Conservation (phyloP, 2,113 vertebrate species). For the Chiloscyllium plagiosum region DNA sequence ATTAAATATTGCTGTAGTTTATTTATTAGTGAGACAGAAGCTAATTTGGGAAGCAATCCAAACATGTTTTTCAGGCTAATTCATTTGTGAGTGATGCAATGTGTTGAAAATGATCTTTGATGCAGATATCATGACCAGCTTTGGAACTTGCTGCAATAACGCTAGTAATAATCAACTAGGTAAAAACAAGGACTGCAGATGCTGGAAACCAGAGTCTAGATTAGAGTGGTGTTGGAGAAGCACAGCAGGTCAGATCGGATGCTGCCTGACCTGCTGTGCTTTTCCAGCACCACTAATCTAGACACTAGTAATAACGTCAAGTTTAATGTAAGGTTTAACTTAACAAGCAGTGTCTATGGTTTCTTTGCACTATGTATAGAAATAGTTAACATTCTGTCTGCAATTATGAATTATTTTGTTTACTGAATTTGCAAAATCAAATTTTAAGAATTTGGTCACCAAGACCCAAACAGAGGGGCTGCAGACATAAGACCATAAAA, state of each 20-base stretch:
- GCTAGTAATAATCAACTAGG: background rate
- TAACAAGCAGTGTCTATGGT: background rate
- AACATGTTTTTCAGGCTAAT: background rate
- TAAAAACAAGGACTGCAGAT: too few species aligned
- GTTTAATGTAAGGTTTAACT: background rate
- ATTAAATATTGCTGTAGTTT: background rate
- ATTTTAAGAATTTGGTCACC: background rate
- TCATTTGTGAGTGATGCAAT: background rate
- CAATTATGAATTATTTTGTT: background rate
- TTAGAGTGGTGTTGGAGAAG: too few species aligned
- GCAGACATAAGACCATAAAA: too few species aligned
- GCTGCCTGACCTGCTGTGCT: too few species aligned
- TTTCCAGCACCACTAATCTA: too few species aligned
- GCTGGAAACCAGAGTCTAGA: too few species aligned
- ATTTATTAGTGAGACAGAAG: background rate
- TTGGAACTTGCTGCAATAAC: background rate
- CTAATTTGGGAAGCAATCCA: background rate
- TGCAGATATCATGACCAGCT: background rate
- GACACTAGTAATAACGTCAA: background rate
- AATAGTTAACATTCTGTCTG: background rate
- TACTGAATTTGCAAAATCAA: background rate
- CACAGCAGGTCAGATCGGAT: too few species aligned
- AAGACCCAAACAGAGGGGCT: background rate
- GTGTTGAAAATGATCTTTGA: background rate
- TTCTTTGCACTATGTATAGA: background rate